Percentiles rank a stretch among this genome's conserved stretches.
Conservation (phyloP, 2,888 invertebrate genomes). For the Rhagonycha lutea region DNA sequence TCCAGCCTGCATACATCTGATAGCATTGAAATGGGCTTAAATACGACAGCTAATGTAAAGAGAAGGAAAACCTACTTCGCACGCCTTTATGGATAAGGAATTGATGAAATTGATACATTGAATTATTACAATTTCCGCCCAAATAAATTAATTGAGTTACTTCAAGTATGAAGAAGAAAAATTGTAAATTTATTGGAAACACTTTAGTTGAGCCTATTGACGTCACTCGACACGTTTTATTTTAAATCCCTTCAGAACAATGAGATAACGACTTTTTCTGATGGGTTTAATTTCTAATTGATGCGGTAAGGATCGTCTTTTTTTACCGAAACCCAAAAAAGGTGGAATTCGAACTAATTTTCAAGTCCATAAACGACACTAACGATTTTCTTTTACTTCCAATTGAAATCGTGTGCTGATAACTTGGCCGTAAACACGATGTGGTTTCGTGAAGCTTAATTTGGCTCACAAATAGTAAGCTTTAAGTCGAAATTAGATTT, state of each 20-base stretch:
- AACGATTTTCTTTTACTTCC: not conserved
- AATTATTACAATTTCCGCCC: not conserved
- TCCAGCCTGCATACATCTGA: slow-evolving; percentile 24
- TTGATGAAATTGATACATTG: slow-evolving; percentile 21
- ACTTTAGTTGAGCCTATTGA: not conserved
- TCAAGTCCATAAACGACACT: not conserved
- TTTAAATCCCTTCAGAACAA: not conserved
- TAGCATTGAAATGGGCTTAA: slow-evolving; percentile 21
- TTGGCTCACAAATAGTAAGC: not conserved
- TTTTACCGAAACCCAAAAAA: not conserved
- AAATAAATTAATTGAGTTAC: not conserved
- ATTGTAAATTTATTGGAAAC: not conserved
- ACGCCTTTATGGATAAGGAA: slow-evolving; percentile 6
- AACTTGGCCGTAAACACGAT: not conserved
- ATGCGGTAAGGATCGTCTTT: not conserved
- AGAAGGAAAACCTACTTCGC: slow-evolving; percentile 9
- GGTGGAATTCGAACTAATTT: not conserved
- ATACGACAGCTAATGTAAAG: slow-evolving; percentile 19
- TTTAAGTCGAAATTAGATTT: not conserved
- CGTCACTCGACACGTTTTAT: not conserved
- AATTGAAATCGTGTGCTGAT: not conserved
- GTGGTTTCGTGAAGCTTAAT: not conserved
- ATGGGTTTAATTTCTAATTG: not conserved
- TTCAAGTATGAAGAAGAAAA: not conserved
- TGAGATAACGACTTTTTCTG: not conserved